A percentile compares a stretch with the other conserved stretches of the same genome.
These are phyloP conservation scores for Sterna hirundo DNA, from an alignment of 2,113 vertebrate species.

Conservation along the genomic window DNA sequence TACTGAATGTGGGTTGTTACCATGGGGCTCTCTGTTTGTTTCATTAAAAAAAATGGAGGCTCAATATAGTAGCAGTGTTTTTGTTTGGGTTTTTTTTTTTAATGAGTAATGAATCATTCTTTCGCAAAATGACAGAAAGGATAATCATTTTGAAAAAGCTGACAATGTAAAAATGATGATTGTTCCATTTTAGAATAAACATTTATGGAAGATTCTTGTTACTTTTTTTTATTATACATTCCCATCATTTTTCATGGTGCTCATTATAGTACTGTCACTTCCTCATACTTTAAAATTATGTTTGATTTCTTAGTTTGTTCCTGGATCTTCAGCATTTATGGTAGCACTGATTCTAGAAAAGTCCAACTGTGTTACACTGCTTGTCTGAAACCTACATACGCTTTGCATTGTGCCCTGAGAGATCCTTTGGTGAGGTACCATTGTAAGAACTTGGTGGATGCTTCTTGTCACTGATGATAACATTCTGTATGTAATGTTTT, in stretches of 20 bases:
- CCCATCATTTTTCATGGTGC: not conserved
- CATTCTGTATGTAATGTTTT: not conserved
- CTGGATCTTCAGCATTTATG: not conserved
- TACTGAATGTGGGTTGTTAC: conserved; percentile 22
- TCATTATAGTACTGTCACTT: not conserved
- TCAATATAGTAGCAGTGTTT: not conserved
- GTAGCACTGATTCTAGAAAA: not conserved
- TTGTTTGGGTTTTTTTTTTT: not conserved
- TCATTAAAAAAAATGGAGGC: not conserved
- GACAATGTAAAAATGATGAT: not conserved
- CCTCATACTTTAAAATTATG: not conserved
- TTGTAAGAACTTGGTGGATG: not conserved
- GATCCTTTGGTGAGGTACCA: not conserved
- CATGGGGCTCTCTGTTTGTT: conserved; percentile 28
- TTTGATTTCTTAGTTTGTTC: not conserved
- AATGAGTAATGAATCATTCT: not conserved
- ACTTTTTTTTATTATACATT: not conserved
- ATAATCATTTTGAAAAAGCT: not conserved
- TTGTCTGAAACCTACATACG: not conserved
- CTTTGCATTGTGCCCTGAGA: not conserved
- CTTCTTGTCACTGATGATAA: not conserved
- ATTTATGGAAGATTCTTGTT: not conserved
- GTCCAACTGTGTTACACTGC: not conserved
- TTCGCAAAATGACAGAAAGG: not conserved
- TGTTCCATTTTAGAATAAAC: not conserved